These are phyloP conservation scores for Megaleporinus macrocephalus DNA, from an alignment of 2,113 vertebrate species.

Conservation along the genomic window DNA sequence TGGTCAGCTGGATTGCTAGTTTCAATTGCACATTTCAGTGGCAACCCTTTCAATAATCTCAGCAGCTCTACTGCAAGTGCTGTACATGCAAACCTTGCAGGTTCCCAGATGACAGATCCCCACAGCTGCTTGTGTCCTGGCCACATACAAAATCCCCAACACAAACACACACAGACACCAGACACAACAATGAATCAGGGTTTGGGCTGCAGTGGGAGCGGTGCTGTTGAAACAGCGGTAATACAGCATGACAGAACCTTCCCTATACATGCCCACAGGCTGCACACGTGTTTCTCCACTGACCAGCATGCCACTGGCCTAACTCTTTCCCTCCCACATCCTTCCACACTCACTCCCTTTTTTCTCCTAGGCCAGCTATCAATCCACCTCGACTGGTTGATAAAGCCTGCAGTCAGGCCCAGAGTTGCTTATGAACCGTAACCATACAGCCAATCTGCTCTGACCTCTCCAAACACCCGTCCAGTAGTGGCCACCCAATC, in stretches of 20 bases:
- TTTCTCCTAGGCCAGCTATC: conserved; percentile 74
- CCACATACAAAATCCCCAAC: not conserved
- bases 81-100: not conserved
- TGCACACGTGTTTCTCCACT: conserved; percentile 48
- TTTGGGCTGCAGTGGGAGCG: not conserved
- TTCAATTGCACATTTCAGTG: not conserved
- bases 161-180: conserved; percentile 15
- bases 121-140: not conserved
- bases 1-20: not conserved
- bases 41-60: not conserved
- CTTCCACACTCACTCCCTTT: conserved; percentile 51
- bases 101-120: conserved; percentile 1
- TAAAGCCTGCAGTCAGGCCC: conserved; percentile 61
- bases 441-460: conserved; percentile 39
- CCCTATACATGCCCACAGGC: conserved; percentile 71
- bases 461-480: conserved; percentile 64
- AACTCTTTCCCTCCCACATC: conserved; percentile 35
- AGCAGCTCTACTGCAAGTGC: not conserved
- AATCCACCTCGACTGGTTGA: conserved; percentile 68
- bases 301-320: not conserved
- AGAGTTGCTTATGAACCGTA: conserved; percentile 60
- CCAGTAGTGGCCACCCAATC: conserved; percentile 66
- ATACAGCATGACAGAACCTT: conserved; percentile 76
- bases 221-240: conserved; percentile 61
- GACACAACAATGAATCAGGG: conserved; percentile 43